A percentile compares a stretch with the other conserved stretches of the same genome.
phyloP scores from a whole-genome alignment of 2,888 invertebrate genomes.

The Danaus chrysippus region DNA sequence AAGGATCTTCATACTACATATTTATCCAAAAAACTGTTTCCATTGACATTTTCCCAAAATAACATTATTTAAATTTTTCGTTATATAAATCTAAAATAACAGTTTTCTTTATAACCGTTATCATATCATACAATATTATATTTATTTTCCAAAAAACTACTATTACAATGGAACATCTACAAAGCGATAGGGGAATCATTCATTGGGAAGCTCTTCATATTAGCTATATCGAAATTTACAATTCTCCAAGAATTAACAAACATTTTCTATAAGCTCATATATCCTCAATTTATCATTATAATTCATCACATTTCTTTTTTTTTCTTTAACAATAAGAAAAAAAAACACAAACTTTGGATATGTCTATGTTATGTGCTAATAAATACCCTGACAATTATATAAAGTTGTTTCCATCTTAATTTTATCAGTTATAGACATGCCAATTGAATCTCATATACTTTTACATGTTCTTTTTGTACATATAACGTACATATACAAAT shows the following conservation, averaged over 20 bases:
- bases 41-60: slow-evolving; percentile 33
- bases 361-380: slow-evolving; percentile 28
- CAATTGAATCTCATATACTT: slow-evolving; percentile 2
- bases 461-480: not conserved
- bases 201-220: slow-evolving; percentile 35
- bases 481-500: slow-evolving; percentile 7
- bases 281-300: slow-evolving; percentile 22
- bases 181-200: slow-evolving; percentile 36
- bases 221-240: slow-evolving; percentile 32
- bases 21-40: slow-evolving; percentile 37
- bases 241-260: slow-evolving; percentile 36
- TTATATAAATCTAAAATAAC: slow-evolving; percentile 41
- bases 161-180: slow-evolving; percentile 38
- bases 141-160: slow-evolving; percentile 19
- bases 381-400: slow-evolving; percentile 26
- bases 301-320: slow-evolving; percentile 12
- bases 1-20: slow-evolving; percentile 4
- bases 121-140: not conserved
- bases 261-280: slow-evolving; percentile 31
- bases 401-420: slow-evolving; percentile 13
- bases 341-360: slow-evolving; percentile 26
- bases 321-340: not conserved
- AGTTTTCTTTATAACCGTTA: slow-evolving; percentile 32
- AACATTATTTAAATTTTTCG: slow-evolving; percentile 4
- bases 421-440: not conserved